Percentiles rank a stretch among this genome's conserved stretches.
Conservation (phyloP, 1,140 invertebrate genomes). For the Drosophila lini region DNA sequence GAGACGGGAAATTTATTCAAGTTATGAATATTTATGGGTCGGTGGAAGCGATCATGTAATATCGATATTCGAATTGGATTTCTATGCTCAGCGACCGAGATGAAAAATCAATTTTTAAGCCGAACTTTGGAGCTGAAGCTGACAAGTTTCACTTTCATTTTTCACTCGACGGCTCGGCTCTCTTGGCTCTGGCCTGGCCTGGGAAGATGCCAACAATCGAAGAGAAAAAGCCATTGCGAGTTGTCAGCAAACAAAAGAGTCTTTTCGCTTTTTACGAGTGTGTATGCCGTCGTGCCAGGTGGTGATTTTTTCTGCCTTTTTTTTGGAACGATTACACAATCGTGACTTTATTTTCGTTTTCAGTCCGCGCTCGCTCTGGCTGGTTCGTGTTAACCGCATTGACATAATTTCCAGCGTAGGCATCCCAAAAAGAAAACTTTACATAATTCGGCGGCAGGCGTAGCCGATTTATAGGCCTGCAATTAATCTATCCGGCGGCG, state of each 20-base stretch:
- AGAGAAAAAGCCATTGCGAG: constrained; percentile 54
- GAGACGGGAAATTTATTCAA: constrained; percentile 8
- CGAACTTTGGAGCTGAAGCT: constrained; percentile 5
- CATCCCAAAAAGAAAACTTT: constrained; percentile 60
- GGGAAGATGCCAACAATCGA: constrained; percentile 57
- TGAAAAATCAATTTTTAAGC: constrained; percentile 54
- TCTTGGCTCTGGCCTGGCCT: constrained; percentile 19
- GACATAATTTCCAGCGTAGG: constrained; percentile 72
- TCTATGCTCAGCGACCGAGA: constrained; percentile 43
- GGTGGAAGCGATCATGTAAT: constrained; percentile 58
- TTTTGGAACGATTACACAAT: constrained; percentile 79
- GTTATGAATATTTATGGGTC: constrained; percentile 41
- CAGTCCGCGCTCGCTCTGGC: constrained; percentile 44
- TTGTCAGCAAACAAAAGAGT: constrained; percentile 67
- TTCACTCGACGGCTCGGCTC: constrained; percentile 30
- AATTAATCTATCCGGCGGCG: constrained; percentile 35
- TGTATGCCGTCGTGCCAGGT: constrained; percentile 76
- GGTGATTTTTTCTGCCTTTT: constrained; percentile 24
- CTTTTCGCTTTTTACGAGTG: constrained; percentile 59
- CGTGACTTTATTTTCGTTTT: constrained; percentile 65
- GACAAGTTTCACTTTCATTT: constrained; percentile 76
- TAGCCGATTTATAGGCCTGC: constrained; percentile 73
- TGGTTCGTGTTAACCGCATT: constrained; percentile 65
- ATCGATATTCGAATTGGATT: constrained; percentile 48
- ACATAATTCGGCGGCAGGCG: constrained; percentile 65